Percentiles rank a stretch among this genome's conserved stretches.
Conservation (phyloP, 2,797 vertebrate genomes). For the Rallus crepitans region DNA sequence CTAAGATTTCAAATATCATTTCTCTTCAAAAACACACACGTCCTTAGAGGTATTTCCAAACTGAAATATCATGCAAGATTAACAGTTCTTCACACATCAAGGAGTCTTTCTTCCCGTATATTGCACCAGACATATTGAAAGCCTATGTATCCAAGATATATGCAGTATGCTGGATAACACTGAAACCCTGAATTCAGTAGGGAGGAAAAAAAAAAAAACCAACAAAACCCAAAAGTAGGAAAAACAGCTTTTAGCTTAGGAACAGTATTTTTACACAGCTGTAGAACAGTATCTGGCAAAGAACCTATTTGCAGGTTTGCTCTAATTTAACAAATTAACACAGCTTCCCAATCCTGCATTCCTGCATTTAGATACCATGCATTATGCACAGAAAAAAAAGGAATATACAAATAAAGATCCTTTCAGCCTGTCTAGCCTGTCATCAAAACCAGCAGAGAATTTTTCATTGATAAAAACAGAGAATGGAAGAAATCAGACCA, state of each 20-base stretch:
- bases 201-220: neutral
- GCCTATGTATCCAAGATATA: neutral
- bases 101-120: conserved; percentile 1
- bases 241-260: conserved; percentile 7
- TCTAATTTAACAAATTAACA: conserved; percentile 42
- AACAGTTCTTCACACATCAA: conserved; percentile 10
- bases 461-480: conserved; percentile 79
- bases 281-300: neutral
- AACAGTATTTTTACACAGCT: conserved; percentile 20
- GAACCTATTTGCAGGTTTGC: conserved; percentile 24
- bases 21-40: neutral
- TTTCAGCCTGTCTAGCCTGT: conserved; percentile 27
- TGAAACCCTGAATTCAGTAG: conserved; percentile 1
- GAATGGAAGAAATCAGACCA: conserved; percentile 78
- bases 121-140: conserved; percentile 50
- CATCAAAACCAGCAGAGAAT: conserved; percentile 33
- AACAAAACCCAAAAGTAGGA: neutral
- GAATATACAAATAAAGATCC: conserved; percentile 8
- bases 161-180: neutral
- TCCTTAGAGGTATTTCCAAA: neutral
- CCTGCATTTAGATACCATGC: conserved; percentile 35
- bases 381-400: conserved; percentile 11
- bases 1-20: conserved; percentile 16
- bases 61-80: conserved; percentile 25
- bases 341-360: conserved; percentile 19